Evolutionary conservation across 2,888 invertebrate species (phyloP).

Genomic region (Nomada fabriciana): DNA sequence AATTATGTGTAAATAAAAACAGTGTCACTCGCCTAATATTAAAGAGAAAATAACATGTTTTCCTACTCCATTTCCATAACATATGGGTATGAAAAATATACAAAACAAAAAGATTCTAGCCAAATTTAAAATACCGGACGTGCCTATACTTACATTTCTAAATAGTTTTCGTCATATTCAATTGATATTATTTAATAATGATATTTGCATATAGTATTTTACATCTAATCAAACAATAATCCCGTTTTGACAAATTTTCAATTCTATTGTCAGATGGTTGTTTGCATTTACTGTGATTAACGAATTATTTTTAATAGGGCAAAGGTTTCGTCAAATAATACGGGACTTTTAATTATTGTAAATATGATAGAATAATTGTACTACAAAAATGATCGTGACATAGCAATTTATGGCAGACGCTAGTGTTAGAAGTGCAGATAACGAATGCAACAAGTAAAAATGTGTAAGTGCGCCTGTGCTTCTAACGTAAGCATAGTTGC

Average conservation of each 20-base stretch:
- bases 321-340: neutral
- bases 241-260: neutral
- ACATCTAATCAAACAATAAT: neutral
- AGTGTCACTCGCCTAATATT: constrained; percentile 32
- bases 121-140: neutral
- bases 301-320: neutral
- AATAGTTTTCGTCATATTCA: neutral
- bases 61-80: neutral
- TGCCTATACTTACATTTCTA: neutral
- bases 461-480: neutral
- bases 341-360: neutral
- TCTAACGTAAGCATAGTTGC: constrained; percentile 11
- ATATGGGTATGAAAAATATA: neutral
- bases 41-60: constrained; percentile 25
- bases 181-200: neutral
- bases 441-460: neutral
- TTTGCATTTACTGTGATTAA: neutral
- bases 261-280: neutral
- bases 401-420: neutral
- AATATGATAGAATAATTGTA: neutral
- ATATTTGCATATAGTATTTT: neutral
- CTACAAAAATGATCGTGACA: neutral
- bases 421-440: neutral
- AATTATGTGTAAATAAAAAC: constrained; percentile 64
- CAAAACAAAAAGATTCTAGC: neutral